Base-by-base conservation (phyloP, 2,888 invertebrate genomes). In the Hedya salicella region DNA sequence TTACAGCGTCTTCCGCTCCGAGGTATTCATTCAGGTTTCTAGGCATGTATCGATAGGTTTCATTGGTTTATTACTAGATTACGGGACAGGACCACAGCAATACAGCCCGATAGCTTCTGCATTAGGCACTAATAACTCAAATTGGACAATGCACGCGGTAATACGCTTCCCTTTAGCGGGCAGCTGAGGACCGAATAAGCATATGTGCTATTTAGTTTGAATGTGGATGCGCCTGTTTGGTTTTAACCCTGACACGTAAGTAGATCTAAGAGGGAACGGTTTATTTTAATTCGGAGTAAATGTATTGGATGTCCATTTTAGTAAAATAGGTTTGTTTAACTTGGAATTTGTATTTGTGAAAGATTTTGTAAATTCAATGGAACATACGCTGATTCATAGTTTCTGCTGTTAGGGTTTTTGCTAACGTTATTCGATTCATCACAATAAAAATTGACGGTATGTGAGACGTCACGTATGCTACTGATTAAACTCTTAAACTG, bases 51-150 rank as follows among this genome's bases (percentile, higher is more conserved):
- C 36, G 9, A 36, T 11, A 9, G 8, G 8, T 36, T n/a, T n/a
- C n/a, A 36, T 36, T 36, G 36, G 36, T 13, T 44, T 56, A 56
- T 42, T 56, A 64, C 44, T 25, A 52, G 64, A 64, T 64, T 44
- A 64, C 52, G 16, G 17, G 21, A 59, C 49, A 64, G 40, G 57
- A 52, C 50, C 57, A 30, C 69, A 73, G 82, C 86, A 81, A 85
- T 87, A 87, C 14, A 44, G 8, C 1, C n/a, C 30, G 6, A 46
- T 32, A 57, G 65, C 32, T 49, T 40, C 52, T 39, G 49, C 50
- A 50, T 49, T 48, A 61, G 17, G 75, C 76, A 78, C 86, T 88
- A 88, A 88, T 88, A 87, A 86, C 87, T 87, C 86, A 87, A 86
- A 87, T 86, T 86, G 87, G 83, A 86, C 87, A 87, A 88, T 88